Conservation (phyloP, 2,113 vertebrate genomes). For the Cranoglanis bouderius region DNA sequence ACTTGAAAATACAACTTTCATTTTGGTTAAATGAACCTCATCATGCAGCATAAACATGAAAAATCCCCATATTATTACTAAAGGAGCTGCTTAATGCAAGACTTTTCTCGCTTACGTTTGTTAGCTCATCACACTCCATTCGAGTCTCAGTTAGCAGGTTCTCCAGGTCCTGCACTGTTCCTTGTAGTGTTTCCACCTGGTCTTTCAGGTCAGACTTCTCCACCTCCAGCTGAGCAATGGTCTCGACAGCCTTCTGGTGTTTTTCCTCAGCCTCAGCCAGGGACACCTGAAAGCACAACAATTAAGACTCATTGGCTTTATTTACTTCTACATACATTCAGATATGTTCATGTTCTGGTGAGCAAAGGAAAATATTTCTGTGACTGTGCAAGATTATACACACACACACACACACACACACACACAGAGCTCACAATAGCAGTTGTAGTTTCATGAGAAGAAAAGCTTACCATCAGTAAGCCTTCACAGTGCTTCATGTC, state of each 20-base stretch:
- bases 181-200: background rate
- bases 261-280: background rate
- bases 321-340: background rate
- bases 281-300: background rate
- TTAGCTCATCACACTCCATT: background rate
- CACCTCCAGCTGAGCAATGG: background rate
- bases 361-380: too few relatives aligned
- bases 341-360: too few relatives aligned
- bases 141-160: background rate
- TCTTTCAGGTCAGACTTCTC: background rate
- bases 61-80: background rate
- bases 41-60: too few relatives aligned
- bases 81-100: too few relatives aligned
- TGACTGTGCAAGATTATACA: too few relatives aligned
- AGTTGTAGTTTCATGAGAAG: too few relatives aligned
- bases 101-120: background rate
- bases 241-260: background rate
- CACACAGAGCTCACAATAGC: too few relatives aligned
- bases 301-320: background rate
- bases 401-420: too few relatives aligned
- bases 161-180: background rate
- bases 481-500: too few relatives aligned
- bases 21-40: too few relatives aligned
- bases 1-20: too few relatives aligned
- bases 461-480: too few relatives aligned